Percentiles rank a stretch among this genome's conserved stretches.
phyloP scores from a whole-genome alignment of 2,797 vertebrate species.

The Avahi laniger region DNA sequence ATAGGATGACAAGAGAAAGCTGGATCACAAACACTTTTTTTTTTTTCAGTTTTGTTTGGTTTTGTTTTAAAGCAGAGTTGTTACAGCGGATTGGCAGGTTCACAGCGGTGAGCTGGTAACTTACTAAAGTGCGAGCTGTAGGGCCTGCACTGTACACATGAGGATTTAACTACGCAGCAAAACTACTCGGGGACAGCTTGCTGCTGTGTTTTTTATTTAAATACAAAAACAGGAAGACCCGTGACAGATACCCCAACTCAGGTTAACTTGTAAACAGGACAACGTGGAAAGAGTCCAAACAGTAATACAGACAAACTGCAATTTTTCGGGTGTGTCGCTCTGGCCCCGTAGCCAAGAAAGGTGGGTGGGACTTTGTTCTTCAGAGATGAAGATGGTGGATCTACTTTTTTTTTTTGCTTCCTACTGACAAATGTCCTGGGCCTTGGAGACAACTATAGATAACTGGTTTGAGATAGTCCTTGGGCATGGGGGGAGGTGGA shows the following conservation, averaged over 20 bases:
- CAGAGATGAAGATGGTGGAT: neutral
- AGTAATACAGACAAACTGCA: slow-evolving; percentile 90
- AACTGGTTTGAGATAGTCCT: slow-evolving; percentile 35
- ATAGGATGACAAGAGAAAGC: slow-evolving; percentile 96
- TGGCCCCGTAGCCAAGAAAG: slow-evolving; percentile 62
- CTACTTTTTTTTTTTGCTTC: slow-evolving; percentile 65
- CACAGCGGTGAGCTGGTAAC: slow-evolving; percentile 90
- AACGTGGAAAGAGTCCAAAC: slow-evolving; percentile 91
- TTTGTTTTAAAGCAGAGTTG: slow-evolving; percentile 93
- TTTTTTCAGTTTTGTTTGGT: slow-evolving; percentile 75
- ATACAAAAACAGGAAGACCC: slow-evolving; percentile 94
- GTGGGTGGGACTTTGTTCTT: slow-evolving; percentile 48
- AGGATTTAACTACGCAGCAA: slow-evolving; percentile 87
- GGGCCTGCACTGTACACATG: slow-evolving; percentile 87
- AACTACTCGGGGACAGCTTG: slow-evolving; percentile 81
- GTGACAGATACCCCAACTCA: slow-evolving; percentile 94
- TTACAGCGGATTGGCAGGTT: slow-evolving; percentile 95
- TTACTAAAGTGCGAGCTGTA: slow-evolving; percentile 86
- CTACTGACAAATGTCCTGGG: slow-evolving; percentile 73
- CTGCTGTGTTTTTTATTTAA: slow-evolving; percentile 84
- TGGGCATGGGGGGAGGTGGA: neutral
- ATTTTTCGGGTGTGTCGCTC: slow-evolving; percentile 85
- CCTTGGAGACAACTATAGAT: slow-evolving; percentile 52
- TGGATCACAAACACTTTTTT: slow-evolving; percentile 93
- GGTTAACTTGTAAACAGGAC: slow-evolving; percentile 96